These are phyloP conservation scores for Archips xylosteana DNA, from an alignment of 2,888 invertebrate genomes.

Conservation along the genomic window DNA sequence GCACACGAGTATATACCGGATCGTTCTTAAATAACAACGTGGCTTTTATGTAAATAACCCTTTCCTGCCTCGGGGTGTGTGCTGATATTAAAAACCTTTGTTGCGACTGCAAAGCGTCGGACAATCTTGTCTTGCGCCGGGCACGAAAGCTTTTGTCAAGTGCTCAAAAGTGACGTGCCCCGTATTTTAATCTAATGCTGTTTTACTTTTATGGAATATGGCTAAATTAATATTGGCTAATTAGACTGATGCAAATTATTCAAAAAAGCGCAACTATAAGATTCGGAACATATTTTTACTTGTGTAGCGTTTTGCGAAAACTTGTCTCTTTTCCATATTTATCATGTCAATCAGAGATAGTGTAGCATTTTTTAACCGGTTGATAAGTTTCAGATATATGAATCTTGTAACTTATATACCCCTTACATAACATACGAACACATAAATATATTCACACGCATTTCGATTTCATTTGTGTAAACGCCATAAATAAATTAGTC, in stretches of 20 bases:
- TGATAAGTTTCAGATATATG: too few species aligned
- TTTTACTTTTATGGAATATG: slow-evolving; percentile 55
- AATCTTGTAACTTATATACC: too few species aligned
- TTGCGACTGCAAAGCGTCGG: slow-evolving; percentile 60
- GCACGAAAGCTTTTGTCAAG: slow-evolving; percentile 50
- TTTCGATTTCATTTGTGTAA: background rate
- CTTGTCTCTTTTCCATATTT: too few species aligned
- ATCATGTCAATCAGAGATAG: too few species aligned
- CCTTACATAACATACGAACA: too few species aligned
- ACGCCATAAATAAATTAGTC: slow-evolving; percentile 16
- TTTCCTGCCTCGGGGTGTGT: slow-evolving; percentile 72
- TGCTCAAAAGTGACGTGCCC: slow-evolving; percentile 45
- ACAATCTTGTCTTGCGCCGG: slow-evolving; percentile 60
- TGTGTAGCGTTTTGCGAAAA: too few species aligned
- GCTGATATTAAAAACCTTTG: slow-evolving; percentile 83
- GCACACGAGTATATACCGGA: slow-evolving; percentile 65
- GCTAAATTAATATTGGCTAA: too few species aligned
- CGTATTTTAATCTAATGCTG: slow-evolving; percentile 46
- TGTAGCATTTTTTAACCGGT: too few species aligned
- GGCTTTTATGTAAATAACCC: slow-evolving; percentile 80
- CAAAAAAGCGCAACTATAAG: too few species aligned
- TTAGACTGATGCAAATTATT: too few species aligned
- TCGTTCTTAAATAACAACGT: slow-evolving; percentile 77
- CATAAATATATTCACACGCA: too few species aligned
- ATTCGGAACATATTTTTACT: too few species aligned